Evolutionary conservation across 1,140 invertebrate species (phyloP).

Genomic region (Atta cephalotes): DNA sequence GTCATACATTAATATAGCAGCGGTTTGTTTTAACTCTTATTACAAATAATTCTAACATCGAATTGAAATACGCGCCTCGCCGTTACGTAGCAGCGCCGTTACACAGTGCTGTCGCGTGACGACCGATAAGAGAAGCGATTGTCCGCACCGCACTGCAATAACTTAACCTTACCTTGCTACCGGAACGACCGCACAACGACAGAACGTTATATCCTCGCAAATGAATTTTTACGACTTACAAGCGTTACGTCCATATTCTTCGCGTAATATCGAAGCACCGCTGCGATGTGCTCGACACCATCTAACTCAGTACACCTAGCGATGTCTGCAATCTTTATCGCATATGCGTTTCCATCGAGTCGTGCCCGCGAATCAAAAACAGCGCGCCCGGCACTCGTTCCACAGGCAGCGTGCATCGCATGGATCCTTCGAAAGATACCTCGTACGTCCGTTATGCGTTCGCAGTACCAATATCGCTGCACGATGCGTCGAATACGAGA

Average conservation of each 20-base stretch:
- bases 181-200: not conserved
- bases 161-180: slow-evolving; percentile 68
- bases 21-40: too few relatives aligned
- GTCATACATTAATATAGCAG: too few relatives aligned
- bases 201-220: not conserved
- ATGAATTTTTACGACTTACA: slow-evolving; percentile 8
- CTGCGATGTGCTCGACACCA: not conserved
- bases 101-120: slow-evolving; percentile 61
- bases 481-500: slow-evolving; percentile 68
- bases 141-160: slow-evolving; percentile 30
- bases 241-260: not conserved
- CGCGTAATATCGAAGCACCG: not conserved
- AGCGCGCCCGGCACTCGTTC: not conserved
- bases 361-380: not conserved
- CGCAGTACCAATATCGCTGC: slow-evolving; percentile 49
- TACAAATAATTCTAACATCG: too few relatives aligned
- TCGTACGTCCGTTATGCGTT: slow-evolving; percentile 3
- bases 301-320: not conserved
- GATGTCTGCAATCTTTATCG: slow-evolving; percentile 5
- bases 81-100: not conserved
- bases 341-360: slow-evolving; percentile 10
- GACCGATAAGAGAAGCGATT: not conserved
- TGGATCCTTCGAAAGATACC: slow-evolving; percentile 42
- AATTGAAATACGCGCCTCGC: not conserved
- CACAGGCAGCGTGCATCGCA: not conserved